Conservation (phyloP, 2,888 invertebrate species). For the Aquatica leii region DNA sequence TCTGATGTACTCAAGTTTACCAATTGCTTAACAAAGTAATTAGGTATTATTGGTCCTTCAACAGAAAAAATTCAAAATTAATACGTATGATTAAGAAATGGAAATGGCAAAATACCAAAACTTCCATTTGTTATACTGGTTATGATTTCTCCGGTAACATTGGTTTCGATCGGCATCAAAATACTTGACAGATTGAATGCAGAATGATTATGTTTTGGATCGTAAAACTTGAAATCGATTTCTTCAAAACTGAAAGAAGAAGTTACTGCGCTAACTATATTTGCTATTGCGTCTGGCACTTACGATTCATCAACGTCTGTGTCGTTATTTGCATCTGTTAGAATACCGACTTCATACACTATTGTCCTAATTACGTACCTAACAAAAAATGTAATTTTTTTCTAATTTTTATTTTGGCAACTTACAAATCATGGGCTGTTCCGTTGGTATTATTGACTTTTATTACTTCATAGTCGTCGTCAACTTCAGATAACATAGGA, state of each 20-base stretch:
- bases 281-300: constrained; percentile 33
- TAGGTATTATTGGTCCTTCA: constrained; percentile 45
- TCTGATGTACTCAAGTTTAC: constrained; percentile 53
- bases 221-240: constrained; percentile 65
- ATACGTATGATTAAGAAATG: constrained; percentile 25
- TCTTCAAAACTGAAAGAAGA: constrained; percentile 61
- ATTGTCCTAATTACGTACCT: constrained; percentile 67
- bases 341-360: constrained; percentile 68
- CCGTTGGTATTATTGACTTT: not conserved
- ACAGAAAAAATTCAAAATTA: constrained; percentile 22
- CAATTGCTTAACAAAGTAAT: constrained; percentile 52
- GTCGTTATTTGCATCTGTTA: constrained; percentile 62
- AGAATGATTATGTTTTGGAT: constrained; percentile 62
- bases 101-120: constrained; percentile 51
- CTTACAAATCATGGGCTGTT: constrained; percentile 6
- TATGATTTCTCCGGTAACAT: constrained; percentile 63
- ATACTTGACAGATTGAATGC: constrained; percentile 64
- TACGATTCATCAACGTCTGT: constrained; percentile 57
- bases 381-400: constrained; percentile 9
- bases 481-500: constrained; percentile 2
- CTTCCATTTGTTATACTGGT: constrained; percentile 64
- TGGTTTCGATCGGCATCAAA: constrained; percentile 65
- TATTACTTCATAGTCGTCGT: not conserved
- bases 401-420: not conserved
- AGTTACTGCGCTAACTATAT: not conserved